Base-by-base conservation (phyloP, 2,888 invertebrate species). In the Amphipyra berbera region DNA sequence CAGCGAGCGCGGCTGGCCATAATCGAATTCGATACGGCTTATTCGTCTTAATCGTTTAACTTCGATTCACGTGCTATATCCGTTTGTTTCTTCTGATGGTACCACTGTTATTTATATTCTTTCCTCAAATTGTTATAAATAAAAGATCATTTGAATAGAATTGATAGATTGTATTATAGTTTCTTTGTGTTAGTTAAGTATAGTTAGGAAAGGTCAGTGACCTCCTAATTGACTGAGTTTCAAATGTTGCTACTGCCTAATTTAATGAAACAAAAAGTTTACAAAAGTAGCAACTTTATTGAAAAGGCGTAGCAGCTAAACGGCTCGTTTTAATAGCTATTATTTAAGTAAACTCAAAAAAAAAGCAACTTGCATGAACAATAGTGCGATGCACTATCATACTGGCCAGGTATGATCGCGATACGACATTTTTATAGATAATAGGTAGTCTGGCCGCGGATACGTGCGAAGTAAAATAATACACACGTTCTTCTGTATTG, bases 391-490 rank as follows among this genome's bases (percentile, higher is more conserved):
- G 56, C 53, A 55, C 46, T 67, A 68, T 64, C 56, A 50, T 58
- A 53, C 45, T 45, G 30, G 46, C 15, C 21, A 54, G 49, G 52
- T 68, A 67, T 63, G 61, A 79, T 71, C 63, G 61, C 61, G 61
- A 66, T 65, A 66, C 44, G 56, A 58, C 41, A 64, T 66, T 78
- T 81, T 82, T 76, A 75, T 75, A 78, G 67, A 76, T 78, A 77
- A 68, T 70, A 78, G 70, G 69, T 64, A 73, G 64, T 75, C 78
- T 82, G 78, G 60, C 65, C 80, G 82, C 69, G 64, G 80, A 80
- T 87, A 88, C 89, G 90, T 89, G 88, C 84, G 54, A 86, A 83
- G 88, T 86, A 85, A 88, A 82, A 82, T 84, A 86, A 88, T 89
- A 86, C 71, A 72, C 66, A 70, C 66, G 62, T 78, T 76, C 84